These are phyloP conservation scores for Tenodera sinensis DNA, from an alignment of 2,888 invertebrate species.

Conservation along the genomic window DNA sequence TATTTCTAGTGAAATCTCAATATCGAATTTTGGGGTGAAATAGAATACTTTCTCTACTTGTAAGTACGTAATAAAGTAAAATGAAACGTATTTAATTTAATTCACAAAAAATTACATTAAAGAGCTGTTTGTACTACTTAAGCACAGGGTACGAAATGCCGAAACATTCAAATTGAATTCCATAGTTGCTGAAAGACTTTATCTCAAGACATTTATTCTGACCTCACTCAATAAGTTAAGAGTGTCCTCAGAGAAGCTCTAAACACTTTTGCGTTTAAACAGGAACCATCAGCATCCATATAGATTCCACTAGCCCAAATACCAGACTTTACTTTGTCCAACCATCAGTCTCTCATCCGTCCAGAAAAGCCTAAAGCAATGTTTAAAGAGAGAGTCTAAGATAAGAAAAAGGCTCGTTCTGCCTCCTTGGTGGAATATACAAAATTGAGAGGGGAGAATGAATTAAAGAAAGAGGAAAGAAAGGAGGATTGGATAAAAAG, in stretches of 20 bases:
- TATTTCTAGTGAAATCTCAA: too few species aligned
- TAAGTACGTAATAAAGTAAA: too few species aligned
- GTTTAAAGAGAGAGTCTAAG: background rate
- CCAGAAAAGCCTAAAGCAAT: background rate
- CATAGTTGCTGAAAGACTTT: too few species aligned
- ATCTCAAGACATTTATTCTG: too few species aligned
- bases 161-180: too few species aligned
- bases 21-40: too few species aligned
- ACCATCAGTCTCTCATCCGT: background rate
- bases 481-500: background rate
- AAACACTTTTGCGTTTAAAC: background rate
- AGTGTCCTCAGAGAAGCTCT: background rate
- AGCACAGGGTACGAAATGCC: too few species aligned
- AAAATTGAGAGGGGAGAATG: background rate
- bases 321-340: background rate
- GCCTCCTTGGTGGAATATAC: background rate
- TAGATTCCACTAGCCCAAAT: background rate
- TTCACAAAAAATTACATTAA: too few species aligned
- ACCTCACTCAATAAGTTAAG: too few species aligned
- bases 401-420: background rate
- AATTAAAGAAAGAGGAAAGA: background rate
- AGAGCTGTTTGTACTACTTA: too few species aligned
- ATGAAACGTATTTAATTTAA: too few species aligned
- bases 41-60: too few species aligned
- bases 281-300: background rate